phyloP scores from a whole-genome alignment of 2,888 invertebrate genomes.

The Arenicola marina region DNA sequence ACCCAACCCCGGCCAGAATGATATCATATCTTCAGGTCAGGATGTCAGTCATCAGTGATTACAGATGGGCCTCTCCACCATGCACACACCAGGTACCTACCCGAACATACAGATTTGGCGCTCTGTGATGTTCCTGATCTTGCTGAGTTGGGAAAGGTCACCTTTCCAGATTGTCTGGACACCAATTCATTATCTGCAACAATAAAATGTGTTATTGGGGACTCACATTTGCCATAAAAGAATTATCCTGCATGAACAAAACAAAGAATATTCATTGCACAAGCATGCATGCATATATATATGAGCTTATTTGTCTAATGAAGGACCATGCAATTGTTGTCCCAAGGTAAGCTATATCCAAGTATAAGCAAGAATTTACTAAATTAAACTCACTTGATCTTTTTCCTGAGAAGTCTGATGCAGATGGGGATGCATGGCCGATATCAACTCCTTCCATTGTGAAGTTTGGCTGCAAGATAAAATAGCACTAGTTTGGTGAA shows the following conservation, averaged over 20 bases:
- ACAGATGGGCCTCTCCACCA: background rate
- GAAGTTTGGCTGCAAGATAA: no score
- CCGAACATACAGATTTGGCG: background rate
- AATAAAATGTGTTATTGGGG: background rate
- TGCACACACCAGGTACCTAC: background rate
- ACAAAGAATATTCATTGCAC: background rate
- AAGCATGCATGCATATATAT: background rate
- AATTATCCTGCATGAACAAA: background rate
- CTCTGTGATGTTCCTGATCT: constrained; percentile 1
- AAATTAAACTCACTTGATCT: background rate
- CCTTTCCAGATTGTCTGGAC: constrained; percentile 1
- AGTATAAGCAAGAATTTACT: background rate
- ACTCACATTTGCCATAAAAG: background rate
- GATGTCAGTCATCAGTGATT: background rate
- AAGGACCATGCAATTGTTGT: background rate
- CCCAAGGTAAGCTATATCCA: background rate
- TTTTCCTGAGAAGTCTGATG: background rate
- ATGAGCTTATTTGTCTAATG: background rate
- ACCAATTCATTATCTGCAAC: constrained; percentile 2
- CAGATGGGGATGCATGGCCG: background rate
- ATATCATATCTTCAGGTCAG: no score
- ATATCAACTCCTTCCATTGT: no score
- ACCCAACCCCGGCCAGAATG: no score
- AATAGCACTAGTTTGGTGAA: no score
- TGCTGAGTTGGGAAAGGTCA: constrained; percentile 6